These are phyloP conservation scores for Agrypnia vestita DNA, from an alignment of 1,140 invertebrate species.

Conservation along the genomic window DNA sequence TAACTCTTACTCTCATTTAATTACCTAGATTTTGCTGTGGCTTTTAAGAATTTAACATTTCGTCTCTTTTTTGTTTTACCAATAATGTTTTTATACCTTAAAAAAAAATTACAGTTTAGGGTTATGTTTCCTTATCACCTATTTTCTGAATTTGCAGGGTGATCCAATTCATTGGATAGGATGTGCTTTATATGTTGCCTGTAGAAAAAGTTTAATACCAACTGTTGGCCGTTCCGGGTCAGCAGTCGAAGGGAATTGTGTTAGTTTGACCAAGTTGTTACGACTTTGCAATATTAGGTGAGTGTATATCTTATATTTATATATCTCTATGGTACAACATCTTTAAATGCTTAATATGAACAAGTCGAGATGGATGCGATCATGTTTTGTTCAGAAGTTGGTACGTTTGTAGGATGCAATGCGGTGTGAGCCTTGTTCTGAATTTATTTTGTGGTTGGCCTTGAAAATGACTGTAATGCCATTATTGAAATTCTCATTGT, in stretches of 20 bases:
- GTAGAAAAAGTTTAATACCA: slow-evolving; percentile 85
- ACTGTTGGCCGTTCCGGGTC: slow-evolving; percentile 81
- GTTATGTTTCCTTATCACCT: slow-evolving; percentile 26
- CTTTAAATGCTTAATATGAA: too few relatives aligned
- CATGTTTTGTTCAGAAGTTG: too few relatives aligned
- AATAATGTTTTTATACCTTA: neutral
- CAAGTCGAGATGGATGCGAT: too few relatives aligned
- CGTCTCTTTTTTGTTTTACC: neutral
- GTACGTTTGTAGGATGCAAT: too few relatives aligned
- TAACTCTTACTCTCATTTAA: slow-evolving; percentile 23
- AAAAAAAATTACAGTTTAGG: slow-evolving; percentile 30
- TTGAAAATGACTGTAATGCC: too few relatives aligned
- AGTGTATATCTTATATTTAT: slow-evolving; percentile 47
- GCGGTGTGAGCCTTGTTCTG: too few relatives aligned
- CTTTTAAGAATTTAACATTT: too few relatives aligned
- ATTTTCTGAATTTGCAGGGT: slow-evolving; percentile 81
- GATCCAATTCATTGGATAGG: slow-evolving; percentile 95
- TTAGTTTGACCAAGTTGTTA: slow-evolving; percentile 91
- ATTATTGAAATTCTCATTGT: too few relatives aligned
- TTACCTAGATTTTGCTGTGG: too few relatives aligned
- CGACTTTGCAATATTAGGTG: slow-evolving; percentile 92
- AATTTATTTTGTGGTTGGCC: too few relatives aligned
- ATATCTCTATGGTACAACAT: too few relatives aligned
- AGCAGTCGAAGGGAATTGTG: slow-evolving; percentile 91
- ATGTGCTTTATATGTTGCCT: slow-evolving; percentile 94